Evolutionary conservation across 92 coral and sea anemone species (phyloP).

Genomic region (Phymanthus crucifer): DNA sequence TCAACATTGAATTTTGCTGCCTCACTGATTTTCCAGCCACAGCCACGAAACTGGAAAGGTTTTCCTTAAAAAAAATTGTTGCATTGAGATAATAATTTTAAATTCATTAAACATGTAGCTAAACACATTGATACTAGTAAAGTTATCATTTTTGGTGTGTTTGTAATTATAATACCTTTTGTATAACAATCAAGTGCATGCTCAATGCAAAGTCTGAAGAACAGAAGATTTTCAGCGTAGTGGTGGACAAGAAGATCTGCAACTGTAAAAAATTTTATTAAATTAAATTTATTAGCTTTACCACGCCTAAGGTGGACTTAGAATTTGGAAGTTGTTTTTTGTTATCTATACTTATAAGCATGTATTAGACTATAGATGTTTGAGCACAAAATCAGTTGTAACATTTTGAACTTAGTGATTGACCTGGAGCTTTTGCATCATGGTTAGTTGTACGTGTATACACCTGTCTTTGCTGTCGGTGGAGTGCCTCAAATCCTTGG

Average conservation of each 20-base stretch:
- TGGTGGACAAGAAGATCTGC: constrained; percentile 51
- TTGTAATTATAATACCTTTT: neutral
- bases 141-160: no score
- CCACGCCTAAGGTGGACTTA: no score
- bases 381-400: neutral
- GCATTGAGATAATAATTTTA: no score
- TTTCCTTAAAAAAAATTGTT: no score
- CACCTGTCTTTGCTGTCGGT: constrained; percentile 22
- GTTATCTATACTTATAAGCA: neutral
- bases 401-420: constrained; percentile 12
- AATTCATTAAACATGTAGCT: no score
- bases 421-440: constrained; percentile 17
- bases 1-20: neutral
- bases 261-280: constrained; percentile 28
- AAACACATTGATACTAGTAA: no score
- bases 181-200: constrained; percentile 25
- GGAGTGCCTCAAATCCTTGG: constrained; percentile 38
- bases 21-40: no score
- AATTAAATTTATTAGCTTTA: no score
- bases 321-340: neutral
- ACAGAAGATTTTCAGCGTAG: constrained; percentile 43
- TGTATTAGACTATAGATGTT: neutral
- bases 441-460: constrained; percentile 30
- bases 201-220: constrained; percentile 33
- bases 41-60: no score